A percentile compares a stretch with the other conserved stretches of the same genome.
Evolutionary conservation across 2,113 vertebrate species (phyloP).

Genomic region (Oxyura jamaicensis): DNA sequence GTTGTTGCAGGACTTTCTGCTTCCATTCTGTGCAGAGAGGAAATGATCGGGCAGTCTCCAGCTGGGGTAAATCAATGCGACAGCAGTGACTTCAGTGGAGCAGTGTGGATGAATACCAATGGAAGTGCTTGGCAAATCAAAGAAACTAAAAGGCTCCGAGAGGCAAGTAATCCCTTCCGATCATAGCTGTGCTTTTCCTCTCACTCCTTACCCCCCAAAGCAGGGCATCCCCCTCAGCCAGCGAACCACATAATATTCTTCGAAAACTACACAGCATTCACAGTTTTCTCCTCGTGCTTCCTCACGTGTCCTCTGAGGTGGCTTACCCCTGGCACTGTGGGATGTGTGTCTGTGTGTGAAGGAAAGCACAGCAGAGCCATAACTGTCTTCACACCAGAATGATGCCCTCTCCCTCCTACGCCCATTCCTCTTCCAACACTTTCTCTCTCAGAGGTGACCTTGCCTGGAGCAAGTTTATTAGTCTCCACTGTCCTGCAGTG

Average conservation of each 20-base stretch:
- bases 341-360: too few species aligned
- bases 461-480: neutral
- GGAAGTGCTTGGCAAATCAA: neutral
- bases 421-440: neutral
- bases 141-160: neutral
- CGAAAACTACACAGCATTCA: neutral
- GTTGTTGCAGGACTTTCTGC: neutral
- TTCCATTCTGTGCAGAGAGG: neutral
- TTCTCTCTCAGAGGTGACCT: neutral
- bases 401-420: neutral
- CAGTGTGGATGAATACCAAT: neutral
- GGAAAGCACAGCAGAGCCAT: neutral
- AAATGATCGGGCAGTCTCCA: neutral
- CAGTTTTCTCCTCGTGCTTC: neutral
- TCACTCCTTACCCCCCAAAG: neutral
- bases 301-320: neutral
- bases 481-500: neutral
- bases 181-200: neutral
- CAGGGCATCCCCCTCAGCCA: neutral
- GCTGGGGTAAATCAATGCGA: neutral
- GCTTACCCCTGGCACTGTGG: neutral
- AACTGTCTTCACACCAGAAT: neutral
- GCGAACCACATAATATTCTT: neutral
- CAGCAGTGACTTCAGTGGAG: neutral
- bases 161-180: neutral